Conservation (phyloP, 2,113 vertebrate species). For the Hypomesus transpacificus region DNA sequence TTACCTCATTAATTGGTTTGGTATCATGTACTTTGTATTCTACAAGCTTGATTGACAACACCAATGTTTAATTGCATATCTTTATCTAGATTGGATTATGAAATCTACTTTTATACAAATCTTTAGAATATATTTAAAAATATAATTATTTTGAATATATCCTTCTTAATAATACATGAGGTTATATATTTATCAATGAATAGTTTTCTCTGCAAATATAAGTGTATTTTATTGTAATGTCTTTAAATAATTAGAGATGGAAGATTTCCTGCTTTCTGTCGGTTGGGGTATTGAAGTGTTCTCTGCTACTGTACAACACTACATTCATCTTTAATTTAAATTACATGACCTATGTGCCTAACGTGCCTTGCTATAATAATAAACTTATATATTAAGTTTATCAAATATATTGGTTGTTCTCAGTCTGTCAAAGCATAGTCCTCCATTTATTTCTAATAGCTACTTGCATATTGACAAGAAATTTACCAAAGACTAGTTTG, state of each 20-base stretch:
- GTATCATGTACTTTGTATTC: neutral
- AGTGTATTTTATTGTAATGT: slow-evolving; percentile 73
- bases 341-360: slow-evolving; percentile 88
- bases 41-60: neutral
- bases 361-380: slow-evolving; percentile 80
- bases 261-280: slow-evolving; percentile 45
- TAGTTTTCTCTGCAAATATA: slow-evolving; percentile 76
- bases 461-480: neutral
- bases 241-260: slow-evolving; percentile 60
- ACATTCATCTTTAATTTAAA: slow-evolving; percentile 48
- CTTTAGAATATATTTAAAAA: slow-evolving; percentile 84
- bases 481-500: neutral
- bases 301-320: slow-evolving; percentile 33
- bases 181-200: slow-evolving; percentile 78
- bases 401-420: slow-evolving; percentile 22
- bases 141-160: slow-evolving; percentile 88
- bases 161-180: slow-evolving; percentile 79
- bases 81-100: slow-evolving; percentile 67
- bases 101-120: slow-evolving; percentile 84
- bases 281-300: slow-evolving; percentile 40
- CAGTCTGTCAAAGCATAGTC: neutral
- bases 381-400: slow-evolving; percentile 80
- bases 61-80: slow-evolving; percentile 20
- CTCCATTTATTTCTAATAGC: neutral
- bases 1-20: neutral